Percentiles rank a stretch among this genome's conserved stretches.
phyloP scores from a whole-genome alignment of 2,113 vertebrate genomes.

The Carassius carassius region DNA sequence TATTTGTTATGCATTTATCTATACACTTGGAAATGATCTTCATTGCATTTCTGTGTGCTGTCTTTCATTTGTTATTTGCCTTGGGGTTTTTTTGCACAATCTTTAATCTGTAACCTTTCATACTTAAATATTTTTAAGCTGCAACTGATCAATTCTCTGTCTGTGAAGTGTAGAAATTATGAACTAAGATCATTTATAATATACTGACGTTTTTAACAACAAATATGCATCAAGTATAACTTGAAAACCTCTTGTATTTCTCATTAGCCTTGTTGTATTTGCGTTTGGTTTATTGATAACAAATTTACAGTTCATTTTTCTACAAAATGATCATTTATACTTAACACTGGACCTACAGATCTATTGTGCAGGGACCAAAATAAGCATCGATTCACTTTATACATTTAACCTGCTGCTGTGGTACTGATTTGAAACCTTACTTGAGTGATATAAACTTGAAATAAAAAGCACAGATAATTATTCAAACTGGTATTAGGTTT shows the following conservation, averaged over 20 bases:
- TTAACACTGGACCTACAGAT: neutral
- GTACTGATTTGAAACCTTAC: neutral
- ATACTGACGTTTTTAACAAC: neutral
- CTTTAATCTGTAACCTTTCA: neutral
- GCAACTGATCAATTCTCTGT: neutral
- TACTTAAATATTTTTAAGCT: conserved; percentile 14
- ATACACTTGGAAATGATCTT: neutral
- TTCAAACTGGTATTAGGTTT: neutral
- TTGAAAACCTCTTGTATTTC: neutral
- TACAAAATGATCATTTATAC: neutral
- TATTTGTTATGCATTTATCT: neutral
- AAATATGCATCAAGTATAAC: neutral
- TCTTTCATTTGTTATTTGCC: neutral
- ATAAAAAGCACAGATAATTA: neutral
- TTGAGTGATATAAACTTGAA: conserved; percentile 7
- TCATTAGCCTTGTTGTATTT: neutral
- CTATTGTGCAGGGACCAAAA: conserved; percentile 9
- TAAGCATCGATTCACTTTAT: neutral
- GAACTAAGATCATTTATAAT: neutral
- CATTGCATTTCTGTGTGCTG: neutral
- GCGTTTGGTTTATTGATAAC: neutral
- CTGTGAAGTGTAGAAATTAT: neutral
- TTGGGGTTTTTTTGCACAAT: neutral
- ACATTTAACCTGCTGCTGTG: neutral
- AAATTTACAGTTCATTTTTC: neutral